phyloP scores from a whole-genome alignment of 2,888 invertebrate species.

The Osmoderma eremita region DNA sequence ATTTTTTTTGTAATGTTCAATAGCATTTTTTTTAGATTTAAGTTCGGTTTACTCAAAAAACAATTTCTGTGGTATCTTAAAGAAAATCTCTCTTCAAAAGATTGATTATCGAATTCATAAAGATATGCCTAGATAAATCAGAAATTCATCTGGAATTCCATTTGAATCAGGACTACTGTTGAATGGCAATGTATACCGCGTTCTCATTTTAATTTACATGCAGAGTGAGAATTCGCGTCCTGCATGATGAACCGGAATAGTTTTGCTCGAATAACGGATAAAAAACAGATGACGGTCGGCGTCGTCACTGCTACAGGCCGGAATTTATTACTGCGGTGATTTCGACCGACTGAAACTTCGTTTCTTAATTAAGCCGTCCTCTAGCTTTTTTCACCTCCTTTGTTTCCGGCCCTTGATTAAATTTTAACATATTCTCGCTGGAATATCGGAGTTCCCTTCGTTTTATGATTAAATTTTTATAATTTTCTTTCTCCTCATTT shows the following conservation, averaged over 20 bases:
- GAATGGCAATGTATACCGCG: not conserved
- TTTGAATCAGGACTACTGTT: not conserved
- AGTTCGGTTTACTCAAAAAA: no score
- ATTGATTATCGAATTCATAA: no score
- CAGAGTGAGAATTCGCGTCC: constrained; percentile 10
- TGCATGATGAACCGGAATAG: constrained; percentile 33
- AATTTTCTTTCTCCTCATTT: constrained; percentile 20
- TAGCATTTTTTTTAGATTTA: no score
- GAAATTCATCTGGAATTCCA: no score
- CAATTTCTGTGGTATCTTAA: no score
- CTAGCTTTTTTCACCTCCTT: constrained; percentile 4
- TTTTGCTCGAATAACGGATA: constrained; percentile 31
- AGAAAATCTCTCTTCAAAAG: no score
- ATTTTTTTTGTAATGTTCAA: no score
- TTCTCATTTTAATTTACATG: constrained; percentile 21
- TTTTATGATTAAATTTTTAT: constrained; percentile 29
- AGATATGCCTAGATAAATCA: no score
- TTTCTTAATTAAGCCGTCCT: constrained; percentile 34
- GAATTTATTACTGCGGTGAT: constrained; percentile 33
- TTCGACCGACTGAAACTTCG: constrained; percentile 35
- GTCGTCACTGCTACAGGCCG: constrained; percentile 8
- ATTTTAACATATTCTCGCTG: constrained; percentile 30
- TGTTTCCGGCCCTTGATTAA: constrained; percentile 32
- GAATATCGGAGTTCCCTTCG: constrained; percentile 16
- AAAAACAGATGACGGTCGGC: constrained; percentile 30